Percentiles rank a stretch among this genome's conserved stretches.
phyloP scores from a whole-genome alignment of 2,113 vertebrate genomes.

The Tachysurus fulvidraco region DNA sequence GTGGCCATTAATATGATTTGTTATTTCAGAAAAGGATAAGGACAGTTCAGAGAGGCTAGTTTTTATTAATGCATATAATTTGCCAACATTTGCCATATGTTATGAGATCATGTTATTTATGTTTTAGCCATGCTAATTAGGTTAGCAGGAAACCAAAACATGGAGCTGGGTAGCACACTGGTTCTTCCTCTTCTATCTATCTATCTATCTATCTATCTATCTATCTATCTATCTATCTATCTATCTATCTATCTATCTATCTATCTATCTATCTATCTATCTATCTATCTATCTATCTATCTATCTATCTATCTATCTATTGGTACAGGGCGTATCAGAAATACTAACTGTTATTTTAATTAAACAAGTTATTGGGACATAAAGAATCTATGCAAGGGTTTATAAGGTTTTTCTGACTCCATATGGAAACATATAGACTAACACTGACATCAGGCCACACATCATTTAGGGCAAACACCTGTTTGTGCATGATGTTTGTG shows the following conservation, averaged over 20 bases:
- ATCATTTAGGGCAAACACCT: not conserved
- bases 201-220: too few relatives aligned
- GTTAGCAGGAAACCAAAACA: not conserved
- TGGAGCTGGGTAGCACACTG: not conserved
- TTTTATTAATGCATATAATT: not conserved
- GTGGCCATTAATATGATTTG: not conserved
- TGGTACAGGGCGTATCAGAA: too few relatives aligned
- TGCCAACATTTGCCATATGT: not conserved
- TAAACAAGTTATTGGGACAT: not conserved
- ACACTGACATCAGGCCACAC: conserved; percentile 1
- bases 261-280: too few relatives aligned
- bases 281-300: too few relatives aligned
- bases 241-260: too few relatives aligned
- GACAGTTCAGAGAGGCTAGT: not conserved
- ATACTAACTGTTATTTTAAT: not conserved
- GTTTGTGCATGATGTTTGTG: conserved; percentile 11
- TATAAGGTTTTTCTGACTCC: not conserved
- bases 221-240: too few relatives aligned
- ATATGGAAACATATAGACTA: conserved; percentile 1
- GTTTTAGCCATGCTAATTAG: not conserved
- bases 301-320: not conserved
- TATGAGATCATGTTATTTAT: not conserved
- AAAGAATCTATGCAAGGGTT: not conserved
- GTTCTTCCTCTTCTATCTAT: not conserved
- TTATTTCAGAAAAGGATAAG: not conserved